Base-by-base conservation (phyloP, 2,888 invertebrate species). In the Dyspetes luteomarginatus region DNA sequence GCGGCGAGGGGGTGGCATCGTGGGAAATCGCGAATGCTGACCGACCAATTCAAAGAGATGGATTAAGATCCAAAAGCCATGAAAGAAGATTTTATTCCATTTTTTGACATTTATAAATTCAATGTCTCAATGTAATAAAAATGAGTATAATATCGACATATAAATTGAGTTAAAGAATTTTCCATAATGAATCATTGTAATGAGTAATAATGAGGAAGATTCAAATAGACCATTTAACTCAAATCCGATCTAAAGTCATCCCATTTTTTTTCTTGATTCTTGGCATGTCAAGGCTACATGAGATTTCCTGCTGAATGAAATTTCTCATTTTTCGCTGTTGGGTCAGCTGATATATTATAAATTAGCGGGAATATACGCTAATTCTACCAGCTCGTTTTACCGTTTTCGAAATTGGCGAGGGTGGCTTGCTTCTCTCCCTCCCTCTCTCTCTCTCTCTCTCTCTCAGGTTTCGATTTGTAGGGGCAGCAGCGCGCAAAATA, bases 1-100 rank as follows among this genome's bases (percentile, higher is more conserved):
- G 45, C 83, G 78, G 55, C 73, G 91, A 91, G 92, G 91, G 92
- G 92, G 92, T 92, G 92, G 91, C 86, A 90, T 85, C 80, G 80
- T 86, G 81, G 87, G 88, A 88, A 90, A 88, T 91, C 91, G 90
- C 50, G 48, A 41, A 72, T 92, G 89, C 90, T 90, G 91, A 91
- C 90, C 89, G 30, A 52, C 15, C 86, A 86, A 89, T 87, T 87
- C 22, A 4, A 19, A 19, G 86, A 86, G 82, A 78, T 78, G 80
- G 77, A 82, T 80, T 67, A 71, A n/a, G 69, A 60, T 43, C 22
- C 52, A 71, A 56, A 62, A 41, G 48, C 72, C 41, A 50, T 72
- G 52, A 55, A 77, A 24, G 30, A 12, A 36, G 15, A 28, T 56
- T 43, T 30, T 43, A 56, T 56, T 58, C 71, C 22, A 24, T 36